Evolutionary conservation across 2,888 invertebrate species (phyloP), one percentile per base, ranked within the genome.

Genomic region (Druceiella hillmani): DNA sequence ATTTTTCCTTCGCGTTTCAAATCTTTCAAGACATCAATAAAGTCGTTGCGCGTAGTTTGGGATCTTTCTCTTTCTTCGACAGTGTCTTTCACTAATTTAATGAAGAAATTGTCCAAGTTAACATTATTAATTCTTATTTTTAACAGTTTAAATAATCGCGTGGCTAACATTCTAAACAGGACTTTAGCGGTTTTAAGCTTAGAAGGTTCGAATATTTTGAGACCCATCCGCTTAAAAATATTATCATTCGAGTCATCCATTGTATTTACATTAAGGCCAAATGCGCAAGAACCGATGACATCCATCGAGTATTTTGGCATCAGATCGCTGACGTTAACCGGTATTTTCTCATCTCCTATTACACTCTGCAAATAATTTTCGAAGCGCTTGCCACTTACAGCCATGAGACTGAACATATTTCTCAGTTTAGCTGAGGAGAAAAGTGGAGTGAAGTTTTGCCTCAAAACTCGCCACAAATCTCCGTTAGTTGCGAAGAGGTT

Each of bases 221-320:
- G 34, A 35, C 7, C 43, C 36, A 33, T 26, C 29, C 28, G 25
- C 38, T 13, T 46, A 43, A 41, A 59, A 51, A 28, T 49, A 36
- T 1, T 52, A 13, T 52, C n/a, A n/a, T n/a, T 39, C 1, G 44
- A 41, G 14, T 55, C 39, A n/a, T 40, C 44, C 16, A 54, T 40
- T 26, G 48, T 47, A 30, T 51, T 45, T 27, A 51, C 43, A 17
- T 53, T 49, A 17, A 53, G 38, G n/a, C 56, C 54, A 41, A 55
- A 55, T 2, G 51, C 54, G 11, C 48, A 47, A 2, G 48, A 40
- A 2, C 49, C 49, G 28, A 55, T 50, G 7, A 24, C 25, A 22
- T 33, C 32, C n/a, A 31, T n/a, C 3, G 20, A 25, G 15, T 16
- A 36, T 36, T 11, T 36, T 10, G 13, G 6, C 5, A 17, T 14